phyloP scores from a whole-genome alignment of 2,797 vertebrate genomes.

The Australoheros facetus region DNA sequence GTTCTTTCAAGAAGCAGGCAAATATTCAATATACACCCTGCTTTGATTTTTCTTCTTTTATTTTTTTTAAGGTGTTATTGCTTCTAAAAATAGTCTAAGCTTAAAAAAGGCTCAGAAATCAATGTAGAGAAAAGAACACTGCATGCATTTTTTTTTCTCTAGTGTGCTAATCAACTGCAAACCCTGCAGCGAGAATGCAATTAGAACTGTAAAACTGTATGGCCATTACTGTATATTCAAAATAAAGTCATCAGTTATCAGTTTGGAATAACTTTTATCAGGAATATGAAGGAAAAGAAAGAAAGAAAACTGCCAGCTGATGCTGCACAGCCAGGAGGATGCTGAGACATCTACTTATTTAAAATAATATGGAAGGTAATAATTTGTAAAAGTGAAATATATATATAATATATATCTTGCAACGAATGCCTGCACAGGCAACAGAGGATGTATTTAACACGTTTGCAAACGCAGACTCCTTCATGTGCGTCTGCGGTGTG shows the following conservation, averaged over 20 bases:
- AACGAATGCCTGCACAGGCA: neutral
- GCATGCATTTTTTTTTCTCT: neutral
- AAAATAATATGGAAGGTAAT: neutral
- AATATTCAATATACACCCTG: neutral
- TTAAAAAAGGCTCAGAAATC: neutral
- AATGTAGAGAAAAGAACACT: neutral
- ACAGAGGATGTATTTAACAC: too few relatives aligned
- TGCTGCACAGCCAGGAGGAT: neutral
- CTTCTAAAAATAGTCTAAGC: neutral
- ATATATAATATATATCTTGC: neutral
- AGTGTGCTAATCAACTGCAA: conserved; percentile 1
- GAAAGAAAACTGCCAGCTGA: neutral
- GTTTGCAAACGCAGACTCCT: neutral
- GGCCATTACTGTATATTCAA: neutral
- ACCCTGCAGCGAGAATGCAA: neutral
- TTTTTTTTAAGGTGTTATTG: neutral
- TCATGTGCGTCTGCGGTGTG: neutral
- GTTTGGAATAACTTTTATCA: neutral
- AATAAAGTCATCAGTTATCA: neutral
- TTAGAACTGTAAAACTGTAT: neutral
- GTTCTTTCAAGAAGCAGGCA: conserved; percentile 7
- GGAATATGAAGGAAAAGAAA: neutral
- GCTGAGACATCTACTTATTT: neutral
- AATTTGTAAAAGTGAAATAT: neutral
- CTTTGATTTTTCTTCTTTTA: conserved; percentile 19